Evolutionary conservation across 2,113 vertebrate genomes (phyloP).

Genomic region (Periophthalmus modestus): DNA sequence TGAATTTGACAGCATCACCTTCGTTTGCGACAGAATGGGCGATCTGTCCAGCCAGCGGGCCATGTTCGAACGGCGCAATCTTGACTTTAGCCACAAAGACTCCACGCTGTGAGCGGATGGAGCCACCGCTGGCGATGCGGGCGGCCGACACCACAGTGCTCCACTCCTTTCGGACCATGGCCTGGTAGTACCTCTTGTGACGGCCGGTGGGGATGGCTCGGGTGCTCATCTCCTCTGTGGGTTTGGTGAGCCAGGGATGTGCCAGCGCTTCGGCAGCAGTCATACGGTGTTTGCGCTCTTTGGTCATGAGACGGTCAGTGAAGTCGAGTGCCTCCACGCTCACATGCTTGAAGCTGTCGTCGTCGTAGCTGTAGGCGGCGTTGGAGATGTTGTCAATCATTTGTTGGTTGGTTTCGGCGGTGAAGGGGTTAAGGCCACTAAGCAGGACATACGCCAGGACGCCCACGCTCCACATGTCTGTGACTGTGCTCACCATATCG

Average conservation of each 20-base stretch:
- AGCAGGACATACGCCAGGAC: constrained; percentile 90
- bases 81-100: constrained; percentile 92
- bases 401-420: constrained; percentile 96
- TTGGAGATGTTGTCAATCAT: constrained; percentile 94
- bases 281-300: constrained; percentile 96
- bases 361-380: constrained; percentile 94
- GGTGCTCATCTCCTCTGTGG: constrained; percentile 82
- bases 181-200: constrained; percentile 94
- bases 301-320: constrained; percentile 90
- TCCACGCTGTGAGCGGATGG: constrained; percentile 90
- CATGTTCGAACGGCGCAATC: constrained; percentile 94
- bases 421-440: constrained; percentile 94
- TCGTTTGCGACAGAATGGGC: constrained; percentile 84
- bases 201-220: constrained; percentile 87
- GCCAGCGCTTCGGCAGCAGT: constrained; percentile 89
- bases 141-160: constrained; percentile 91
- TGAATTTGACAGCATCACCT: constrained; percentile 86
- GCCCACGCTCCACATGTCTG: constrained; percentile 98
- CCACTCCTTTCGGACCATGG: constrained; percentile 91
- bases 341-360: constrained; percentile 90
- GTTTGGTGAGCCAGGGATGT: constrained; percentile 89
- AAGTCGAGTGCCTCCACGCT: constrained; percentile 93
- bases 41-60: constrained; percentile 89
- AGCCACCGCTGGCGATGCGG: constrained; percentile 90
- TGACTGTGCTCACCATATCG: constrained; percentile 91